Conservation (phyloP, 1,140 invertebrate genomes). For the Psix sp. region DNA sequence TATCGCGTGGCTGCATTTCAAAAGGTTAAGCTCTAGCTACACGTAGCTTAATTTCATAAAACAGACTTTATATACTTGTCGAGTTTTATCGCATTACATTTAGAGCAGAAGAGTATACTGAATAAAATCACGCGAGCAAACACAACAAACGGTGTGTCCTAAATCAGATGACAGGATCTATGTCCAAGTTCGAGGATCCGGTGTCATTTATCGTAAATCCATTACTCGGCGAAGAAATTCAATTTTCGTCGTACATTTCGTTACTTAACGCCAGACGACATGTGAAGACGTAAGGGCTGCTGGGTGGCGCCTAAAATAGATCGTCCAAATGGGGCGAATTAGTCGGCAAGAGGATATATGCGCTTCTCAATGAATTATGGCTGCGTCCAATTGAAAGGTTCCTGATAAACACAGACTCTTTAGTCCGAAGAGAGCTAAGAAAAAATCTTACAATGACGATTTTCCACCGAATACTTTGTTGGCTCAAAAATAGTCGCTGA, state of each 20-base stretch:
- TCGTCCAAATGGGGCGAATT: constrained; percentile 11
- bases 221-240: constrained; percentile 24
- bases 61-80: no score
- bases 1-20: no score
- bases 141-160: background rate
- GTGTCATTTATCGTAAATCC: constrained; percentile 34
- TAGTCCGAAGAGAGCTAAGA: background rate
- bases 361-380: constrained; percentile 9
- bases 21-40: no score
- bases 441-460: no score
- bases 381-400: constrained; percentile 21
- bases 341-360: constrained; percentile 12
- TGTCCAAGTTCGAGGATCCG: constrained; percentile 7
- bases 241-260: constrained; percentile 25
- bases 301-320: constrained; percentile 24
- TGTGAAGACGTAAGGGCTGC: background rate
- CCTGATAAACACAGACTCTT: constrained; percentile 15
- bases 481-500: constrained; percentile 29
- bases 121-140: constrained; percentile 15
- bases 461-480: no score
- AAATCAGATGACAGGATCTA: constrained; percentile 13
- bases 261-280: constrained; percentile 31
- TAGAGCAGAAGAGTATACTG: no score
- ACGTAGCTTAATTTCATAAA: no score
- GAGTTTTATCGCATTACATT: no score